Conservation (phyloP, 2,797 vertebrate species). For the Dendrocincla fuliginosa region DNA sequence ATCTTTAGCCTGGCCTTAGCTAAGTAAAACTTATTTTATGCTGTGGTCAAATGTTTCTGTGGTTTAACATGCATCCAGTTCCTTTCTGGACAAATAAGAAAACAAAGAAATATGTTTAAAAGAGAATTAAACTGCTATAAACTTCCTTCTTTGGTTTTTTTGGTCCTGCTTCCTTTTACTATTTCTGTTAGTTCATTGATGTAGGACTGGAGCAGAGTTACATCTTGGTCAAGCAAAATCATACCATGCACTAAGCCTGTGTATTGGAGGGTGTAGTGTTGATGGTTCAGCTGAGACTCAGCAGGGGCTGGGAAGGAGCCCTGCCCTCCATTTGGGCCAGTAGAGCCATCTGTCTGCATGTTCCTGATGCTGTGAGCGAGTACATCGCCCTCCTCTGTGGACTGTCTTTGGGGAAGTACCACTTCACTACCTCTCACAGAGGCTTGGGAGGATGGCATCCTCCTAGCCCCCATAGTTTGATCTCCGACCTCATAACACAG, state of each 20-base stretch:
- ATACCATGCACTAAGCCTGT: fast-evolving
- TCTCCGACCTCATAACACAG: background rate
- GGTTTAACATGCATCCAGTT: background rate
- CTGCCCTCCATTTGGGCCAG: background rate
- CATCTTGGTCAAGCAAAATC: background rate
- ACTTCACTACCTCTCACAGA: background rate
- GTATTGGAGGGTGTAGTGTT: fast-evolving
- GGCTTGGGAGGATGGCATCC: background rate
- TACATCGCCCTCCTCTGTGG: background rate
- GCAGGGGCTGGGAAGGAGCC: no score
- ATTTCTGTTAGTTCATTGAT: background rate
- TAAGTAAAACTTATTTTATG: background rate
- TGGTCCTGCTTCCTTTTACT: background rate
- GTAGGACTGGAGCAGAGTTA: background rate
- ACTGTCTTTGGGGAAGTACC: background rate
- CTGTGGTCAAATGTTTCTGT: background rate
- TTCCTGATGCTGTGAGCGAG: background rate
- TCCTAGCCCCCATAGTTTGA: background rate
- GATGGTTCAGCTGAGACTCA: background rate
- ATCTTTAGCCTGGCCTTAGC: constrained; percentile 17
- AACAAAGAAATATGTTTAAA: background rate
- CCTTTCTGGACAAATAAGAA: background rate
- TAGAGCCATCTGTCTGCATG: fast-evolving
- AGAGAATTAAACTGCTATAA: background rate
- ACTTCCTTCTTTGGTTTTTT: background rate